Evolutionary conservation across 2,888 invertebrate genomes (phyloP).

Genomic region (Perdita meconis): DNA sequence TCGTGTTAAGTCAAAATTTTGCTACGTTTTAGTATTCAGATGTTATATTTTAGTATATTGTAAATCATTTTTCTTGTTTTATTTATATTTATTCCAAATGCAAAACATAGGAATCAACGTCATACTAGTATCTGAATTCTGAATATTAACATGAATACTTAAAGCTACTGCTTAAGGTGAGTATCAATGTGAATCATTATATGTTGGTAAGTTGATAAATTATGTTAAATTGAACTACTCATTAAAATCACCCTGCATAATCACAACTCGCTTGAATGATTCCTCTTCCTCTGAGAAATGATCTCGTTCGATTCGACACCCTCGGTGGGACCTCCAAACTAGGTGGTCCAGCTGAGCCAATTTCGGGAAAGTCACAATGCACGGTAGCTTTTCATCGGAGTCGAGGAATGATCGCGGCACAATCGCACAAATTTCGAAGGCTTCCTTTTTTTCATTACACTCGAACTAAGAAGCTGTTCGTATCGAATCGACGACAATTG

Average conservation of each 20-base stretch:
- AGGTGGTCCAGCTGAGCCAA: slow-evolving; percentile 35
- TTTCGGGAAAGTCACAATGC: slow-evolving; percentile 33
- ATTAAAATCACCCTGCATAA: neutral
- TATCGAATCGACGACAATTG: slow-evolving; percentile 44
- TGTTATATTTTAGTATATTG: neutral
- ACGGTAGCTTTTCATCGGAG: slow-evolving; percentile 26
- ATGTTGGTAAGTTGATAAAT: no score
- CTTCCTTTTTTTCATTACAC: neutral
- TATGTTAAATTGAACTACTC: no score
- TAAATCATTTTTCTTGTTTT: no score
- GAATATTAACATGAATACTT: no score
- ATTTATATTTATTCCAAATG: no score
- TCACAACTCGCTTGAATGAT: no score
- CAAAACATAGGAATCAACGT: no score
- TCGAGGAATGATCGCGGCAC: slow-evolving; percentile 5
- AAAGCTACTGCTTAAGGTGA: neutral
- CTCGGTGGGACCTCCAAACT: neutral
- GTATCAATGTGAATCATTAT: no score
- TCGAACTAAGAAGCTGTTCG: slow-evolving; percentile 22
- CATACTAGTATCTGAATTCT: neutral
- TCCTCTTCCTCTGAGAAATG: neutral
- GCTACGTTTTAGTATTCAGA: neutral
- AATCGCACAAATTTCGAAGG: slow-evolving; percentile 43
- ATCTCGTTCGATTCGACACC: slow-evolving; percentile 8
- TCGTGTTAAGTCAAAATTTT: no score